Percentiles rank a stretch among this genome's conserved stretches.
These are phyloP conservation scores for Vanessa tameamea DNA, from an alignment of 1,140 invertebrate species.

Conservation along the genomic window DNA sequence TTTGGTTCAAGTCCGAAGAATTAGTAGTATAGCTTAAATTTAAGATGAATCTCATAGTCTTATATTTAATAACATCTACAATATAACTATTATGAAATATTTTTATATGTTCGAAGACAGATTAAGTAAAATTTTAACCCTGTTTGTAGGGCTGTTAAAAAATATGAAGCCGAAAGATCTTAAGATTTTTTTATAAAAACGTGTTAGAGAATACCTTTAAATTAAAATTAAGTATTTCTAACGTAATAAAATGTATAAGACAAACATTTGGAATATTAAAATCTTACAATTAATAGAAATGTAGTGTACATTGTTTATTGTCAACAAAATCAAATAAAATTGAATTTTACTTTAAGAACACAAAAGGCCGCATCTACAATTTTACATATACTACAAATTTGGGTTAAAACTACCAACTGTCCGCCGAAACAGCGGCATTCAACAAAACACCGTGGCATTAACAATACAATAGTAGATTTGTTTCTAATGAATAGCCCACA, in stretches of 20 bases:
- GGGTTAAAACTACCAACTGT: constrained; percentile 16
- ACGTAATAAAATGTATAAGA: not conserved
- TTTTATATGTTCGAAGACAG: too few species aligned
- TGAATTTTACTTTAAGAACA: too few species aligned
- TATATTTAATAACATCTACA: not conserved
- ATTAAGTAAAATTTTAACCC: too few species aligned
- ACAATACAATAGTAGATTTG: constrained; percentile 57
- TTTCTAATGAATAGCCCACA: constrained; percentile 58
- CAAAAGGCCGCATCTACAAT: not conserved
- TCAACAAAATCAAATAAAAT: not conserved
- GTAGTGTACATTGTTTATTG: not conserved
- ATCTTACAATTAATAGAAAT: not conserved
- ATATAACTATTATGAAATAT: too few species aligned
- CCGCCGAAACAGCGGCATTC: constrained; percentile 40
- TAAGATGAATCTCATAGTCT: constrained; percentile 23
- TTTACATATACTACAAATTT: constrained; percentile 37
- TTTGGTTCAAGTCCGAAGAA: constrained; percentile 1
- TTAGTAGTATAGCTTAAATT: constrained; percentile 39
- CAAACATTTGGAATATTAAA: not conserved
- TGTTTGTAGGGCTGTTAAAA: too few species aligned
- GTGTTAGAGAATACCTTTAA: too few species aligned
- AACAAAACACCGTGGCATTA: constrained; percentile 25
- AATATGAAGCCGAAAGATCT: too few species aligned
- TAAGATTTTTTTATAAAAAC: too few species aligned
- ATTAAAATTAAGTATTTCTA: too few species aligned